Conservation (phyloP, 2,113 vertebrate genomes). For the Eudyptes chrysolophus region DNA sequence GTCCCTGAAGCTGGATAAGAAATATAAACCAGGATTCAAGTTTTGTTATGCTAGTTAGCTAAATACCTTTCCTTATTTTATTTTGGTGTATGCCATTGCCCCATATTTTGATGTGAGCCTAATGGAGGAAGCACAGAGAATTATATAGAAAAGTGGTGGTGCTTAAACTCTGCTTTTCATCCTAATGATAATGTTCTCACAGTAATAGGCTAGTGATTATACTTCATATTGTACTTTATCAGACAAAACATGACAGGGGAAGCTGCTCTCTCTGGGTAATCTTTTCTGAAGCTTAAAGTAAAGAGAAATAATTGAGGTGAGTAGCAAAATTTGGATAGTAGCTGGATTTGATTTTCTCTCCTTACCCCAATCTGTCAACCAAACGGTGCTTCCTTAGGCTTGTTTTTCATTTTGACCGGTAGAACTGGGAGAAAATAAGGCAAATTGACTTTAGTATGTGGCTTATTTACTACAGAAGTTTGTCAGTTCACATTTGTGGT, state of each 20-base stretch:
- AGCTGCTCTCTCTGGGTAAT: neutral
- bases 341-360: neutral
- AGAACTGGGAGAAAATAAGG: neutral
- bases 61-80: neutral
- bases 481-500: neutral
- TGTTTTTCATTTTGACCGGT: neutral
- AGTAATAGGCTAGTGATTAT: neutral
- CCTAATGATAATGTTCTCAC: neutral
- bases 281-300: neutral
- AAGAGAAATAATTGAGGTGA: neutral
- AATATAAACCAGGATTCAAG: neutral
- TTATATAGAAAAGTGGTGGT: neutral
- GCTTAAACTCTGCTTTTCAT: neutral
- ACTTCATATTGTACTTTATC: neutral
- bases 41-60: neutral
- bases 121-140: neutral
- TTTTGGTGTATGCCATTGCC: neutral
- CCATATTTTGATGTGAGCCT: neutral
- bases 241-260: neutral
- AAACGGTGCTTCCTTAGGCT: neutral
- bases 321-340: neutral
- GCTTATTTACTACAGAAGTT: neutral
- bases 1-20: neutral
- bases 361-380: neutral
- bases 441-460: neutral